Evolutionary conservation across 1,140 invertebrate genomes (phyloP).

Genomic region (Argopecten irradians): DNA sequence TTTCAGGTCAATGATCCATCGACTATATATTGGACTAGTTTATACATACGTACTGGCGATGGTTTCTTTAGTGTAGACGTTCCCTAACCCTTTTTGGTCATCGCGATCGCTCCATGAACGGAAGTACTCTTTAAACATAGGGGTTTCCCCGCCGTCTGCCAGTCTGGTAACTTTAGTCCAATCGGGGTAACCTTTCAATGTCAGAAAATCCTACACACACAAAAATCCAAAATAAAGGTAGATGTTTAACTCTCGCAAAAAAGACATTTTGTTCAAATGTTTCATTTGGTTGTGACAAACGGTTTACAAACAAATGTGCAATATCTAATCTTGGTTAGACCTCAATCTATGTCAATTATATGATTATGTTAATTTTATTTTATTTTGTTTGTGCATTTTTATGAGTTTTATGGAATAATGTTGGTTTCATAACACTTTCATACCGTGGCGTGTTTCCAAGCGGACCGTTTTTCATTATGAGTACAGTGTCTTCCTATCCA

Average conservation of each 20-base stretch:
- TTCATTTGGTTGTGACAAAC: too few species aligned
- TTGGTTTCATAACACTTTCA: too few species aligned
- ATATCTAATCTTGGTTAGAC: too few species aligned
- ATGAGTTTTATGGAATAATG: too few species aligned
- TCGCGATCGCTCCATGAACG: slow-evolving; percentile 65
- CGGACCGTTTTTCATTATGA: slow-evolving; percentile 85
- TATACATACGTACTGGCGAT: slow-evolving; percentile 60
- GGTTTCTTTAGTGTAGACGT: slow-evolving; percentile 64
- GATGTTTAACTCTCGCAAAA: not conserved
- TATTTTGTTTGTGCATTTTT: too few species aligned
- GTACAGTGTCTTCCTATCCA: slow-evolving; percentile 90
- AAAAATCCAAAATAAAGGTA: not conserved
- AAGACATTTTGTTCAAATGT: too few species aligned
- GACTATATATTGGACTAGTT: too few species aligned
- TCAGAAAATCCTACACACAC: slow-evolving; percentile 81
- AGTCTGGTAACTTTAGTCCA: slow-evolving; percentile 84
- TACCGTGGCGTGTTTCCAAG: slow-evolving; percentile 85
- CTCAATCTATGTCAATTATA: too few species aligned
- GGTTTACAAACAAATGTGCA: too few species aligned
- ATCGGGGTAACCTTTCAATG: slow-evolving; percentile 85
- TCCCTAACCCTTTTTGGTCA: slow-evolving; percentile 72
- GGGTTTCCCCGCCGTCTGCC: slow-evolving; percentile 70
- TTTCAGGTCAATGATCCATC: too few species aligned
- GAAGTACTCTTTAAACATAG: slow-evolving; percentile 73
- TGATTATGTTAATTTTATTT: too few species aligned